Conservation (phyloP, 2,888 invertebrate species). For the Petrolisthes cinctipes region DNA sequence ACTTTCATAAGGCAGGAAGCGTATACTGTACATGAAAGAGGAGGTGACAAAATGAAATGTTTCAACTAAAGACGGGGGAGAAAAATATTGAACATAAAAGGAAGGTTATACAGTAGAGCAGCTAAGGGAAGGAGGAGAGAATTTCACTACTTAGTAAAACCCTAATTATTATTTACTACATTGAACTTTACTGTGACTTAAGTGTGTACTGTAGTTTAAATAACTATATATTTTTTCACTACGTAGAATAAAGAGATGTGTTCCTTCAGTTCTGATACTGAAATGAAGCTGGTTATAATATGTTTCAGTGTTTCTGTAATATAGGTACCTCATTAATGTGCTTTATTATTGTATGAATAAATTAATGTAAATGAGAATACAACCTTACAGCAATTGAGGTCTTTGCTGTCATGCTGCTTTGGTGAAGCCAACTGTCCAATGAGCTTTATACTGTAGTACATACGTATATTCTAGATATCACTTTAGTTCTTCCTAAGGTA, state of each 20-base stretch:
- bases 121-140: too few relatives aligned
- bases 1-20: too few relatives aligned
- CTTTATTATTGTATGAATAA: conserved; percentile 5
- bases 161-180: neutral
- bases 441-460: conserved; percentile 14
- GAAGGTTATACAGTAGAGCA: too few relatives aligned
- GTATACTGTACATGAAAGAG: too few relatives aligned
- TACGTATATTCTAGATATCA: conserved; percentile 1
- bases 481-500: neutral
- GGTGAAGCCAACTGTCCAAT: conserved; percentile 1
- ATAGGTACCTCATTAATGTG: conserved; percentile 18
- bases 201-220: neutral
- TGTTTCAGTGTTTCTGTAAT: conserved; percentile 6
- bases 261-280: neutral
- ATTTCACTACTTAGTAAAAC: too few relatives aligned
- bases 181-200: neutral
- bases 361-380: conserved; percentile 1
- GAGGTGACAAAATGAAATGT: too few relatives aligned
- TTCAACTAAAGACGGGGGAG: too few relatives aligned
- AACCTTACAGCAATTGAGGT: neutral
- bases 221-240: conserved; percentile 9
- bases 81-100: too few relatives aligned
- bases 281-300: neutral
- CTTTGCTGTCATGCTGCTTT: neutral
- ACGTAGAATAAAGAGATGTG: neutral